Conservation (phyloP, 2,113 vertebrate species). For the Misgurnus mizolepis region DNA sequence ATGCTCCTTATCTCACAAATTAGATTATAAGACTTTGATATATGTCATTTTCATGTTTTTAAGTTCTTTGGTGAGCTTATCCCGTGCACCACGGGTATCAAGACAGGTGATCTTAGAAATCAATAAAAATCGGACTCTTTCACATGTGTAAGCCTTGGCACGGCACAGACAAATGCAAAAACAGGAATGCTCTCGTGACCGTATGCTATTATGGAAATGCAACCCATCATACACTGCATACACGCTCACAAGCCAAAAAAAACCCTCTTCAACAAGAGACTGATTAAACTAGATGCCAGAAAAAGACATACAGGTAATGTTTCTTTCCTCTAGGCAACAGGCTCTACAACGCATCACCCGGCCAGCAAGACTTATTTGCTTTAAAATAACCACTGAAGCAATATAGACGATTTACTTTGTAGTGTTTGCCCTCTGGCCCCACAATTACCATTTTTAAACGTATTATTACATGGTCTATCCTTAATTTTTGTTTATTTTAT, state of each 20-base stretch:
- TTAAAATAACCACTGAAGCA: not conserved
- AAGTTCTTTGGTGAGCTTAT: too few relatives aligned
- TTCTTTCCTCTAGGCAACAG: not conserved
- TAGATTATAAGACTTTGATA: too few relatives aligned
- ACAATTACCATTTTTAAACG: not conserved
- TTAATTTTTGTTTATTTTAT: not conserved
- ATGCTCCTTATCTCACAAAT: too few relatives aligned
- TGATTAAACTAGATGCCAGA: conserved; percentile 2
- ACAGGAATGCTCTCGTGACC: not conserved
- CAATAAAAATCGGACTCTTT: not conserved
- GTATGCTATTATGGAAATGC: conserved; percentile 23
- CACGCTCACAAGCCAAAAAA: not conserved
- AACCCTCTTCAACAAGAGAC: conserved; percentile 7
- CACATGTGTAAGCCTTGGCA: not conserved
- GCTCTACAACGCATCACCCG: not conserved
- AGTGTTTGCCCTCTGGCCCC: not conserved
- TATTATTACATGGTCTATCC: not conserved
- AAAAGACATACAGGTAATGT: not conserved
- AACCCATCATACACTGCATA: not conserved
- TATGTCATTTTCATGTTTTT: too few relatives aligned
- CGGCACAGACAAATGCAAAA: not conserved
- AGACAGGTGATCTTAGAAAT: conserved; percentile 17
- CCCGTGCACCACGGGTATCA: not conserved
- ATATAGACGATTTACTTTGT: not conserved
- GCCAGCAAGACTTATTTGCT: not conserved